Percentiles rank a stretch among this genome's conserved stretches.
These are phyloP conservation scores for Peromyscus maniculatus DNA, from an alignment of 2,113 vertebrate genomes.

Conservation along the genomic window DNA sequence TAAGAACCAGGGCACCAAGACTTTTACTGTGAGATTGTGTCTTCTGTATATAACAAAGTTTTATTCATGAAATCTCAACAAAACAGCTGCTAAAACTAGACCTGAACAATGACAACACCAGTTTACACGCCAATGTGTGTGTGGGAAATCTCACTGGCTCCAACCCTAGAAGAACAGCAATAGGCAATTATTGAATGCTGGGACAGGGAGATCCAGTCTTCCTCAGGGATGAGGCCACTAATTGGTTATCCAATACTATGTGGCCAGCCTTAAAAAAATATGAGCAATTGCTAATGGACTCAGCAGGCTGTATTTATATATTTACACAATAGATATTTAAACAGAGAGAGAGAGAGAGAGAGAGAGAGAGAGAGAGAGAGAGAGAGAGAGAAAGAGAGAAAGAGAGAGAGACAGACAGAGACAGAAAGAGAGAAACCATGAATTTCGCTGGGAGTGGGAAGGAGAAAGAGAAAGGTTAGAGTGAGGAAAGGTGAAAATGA, in stretches of 20 bases:
- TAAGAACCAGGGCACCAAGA: not conserved
- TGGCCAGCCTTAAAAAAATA: not conserved
- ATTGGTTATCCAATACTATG: not conserved
- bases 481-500: not conserved
- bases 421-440: not conserved
- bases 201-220: not conserved
- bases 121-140: not conserved
- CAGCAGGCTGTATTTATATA: too few relatives aligned
- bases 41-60: not conserved
- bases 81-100: not conserved
- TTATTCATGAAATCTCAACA: not conserved
- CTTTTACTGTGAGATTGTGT: not conserved
- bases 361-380: too few relatives aligned
- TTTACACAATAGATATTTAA: too few relatives aligned
- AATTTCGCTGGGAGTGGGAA: not conserved
- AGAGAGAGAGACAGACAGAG: not conserved
- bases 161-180: not conserved
- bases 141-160: not conserved
- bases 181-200: not conserved
- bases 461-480: not conserved
- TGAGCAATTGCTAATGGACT: too few relatives aligned
- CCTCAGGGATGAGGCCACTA: not conserved
- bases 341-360: too few relatives aligned
- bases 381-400: too few relatives aligned
- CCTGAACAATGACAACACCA: not conserved